Conservation (phyloP, 2,888 invertebrate species). For the Trimorus sp. region DNA sequence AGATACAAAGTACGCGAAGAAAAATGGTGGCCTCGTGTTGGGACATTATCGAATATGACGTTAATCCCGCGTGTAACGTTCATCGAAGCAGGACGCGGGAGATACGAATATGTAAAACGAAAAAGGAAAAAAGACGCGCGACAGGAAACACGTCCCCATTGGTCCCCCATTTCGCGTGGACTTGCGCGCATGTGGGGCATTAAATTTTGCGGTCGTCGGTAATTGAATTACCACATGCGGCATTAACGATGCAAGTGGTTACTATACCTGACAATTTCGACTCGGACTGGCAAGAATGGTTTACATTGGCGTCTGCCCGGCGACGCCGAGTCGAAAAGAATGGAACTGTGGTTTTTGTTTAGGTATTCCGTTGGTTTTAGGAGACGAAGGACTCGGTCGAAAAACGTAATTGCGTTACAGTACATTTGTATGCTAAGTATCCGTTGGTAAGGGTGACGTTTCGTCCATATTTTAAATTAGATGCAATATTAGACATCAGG, state of each 20-base stretch:
- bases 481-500: no score
- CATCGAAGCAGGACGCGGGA: constrained; percentile 43
- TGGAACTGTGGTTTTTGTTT: no score
- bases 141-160: constrained; percentile 50
- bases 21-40: constrained; percentile 33
- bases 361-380: no score
- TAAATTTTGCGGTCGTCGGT: constrained; percentile 64
- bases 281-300: constrained; percentile 5
- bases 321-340: constrained; percentile 26
- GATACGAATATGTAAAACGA: constrained; percentile 42
- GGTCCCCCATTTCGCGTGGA: constrained; percentile 25
- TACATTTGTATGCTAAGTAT: no score
- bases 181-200: constrained; percentile 51
- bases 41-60: constrained; percentile 56
- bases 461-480: no score
- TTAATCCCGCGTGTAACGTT: constrained; percentile 54
- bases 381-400: no score
- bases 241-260: constrained; percentile 54
- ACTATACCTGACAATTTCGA: constrained; percentile 44
- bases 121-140: constrained; percentile 24
- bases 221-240: constrained; percentile 66
- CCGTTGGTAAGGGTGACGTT: no score
- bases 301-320: constrained; percentile 15
- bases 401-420: no score
- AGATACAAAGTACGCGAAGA: constrained; percentile 33